Conservation (phyloP, 1,140 invertebrate genomes). For the Epicauta chinensis region DNA sequence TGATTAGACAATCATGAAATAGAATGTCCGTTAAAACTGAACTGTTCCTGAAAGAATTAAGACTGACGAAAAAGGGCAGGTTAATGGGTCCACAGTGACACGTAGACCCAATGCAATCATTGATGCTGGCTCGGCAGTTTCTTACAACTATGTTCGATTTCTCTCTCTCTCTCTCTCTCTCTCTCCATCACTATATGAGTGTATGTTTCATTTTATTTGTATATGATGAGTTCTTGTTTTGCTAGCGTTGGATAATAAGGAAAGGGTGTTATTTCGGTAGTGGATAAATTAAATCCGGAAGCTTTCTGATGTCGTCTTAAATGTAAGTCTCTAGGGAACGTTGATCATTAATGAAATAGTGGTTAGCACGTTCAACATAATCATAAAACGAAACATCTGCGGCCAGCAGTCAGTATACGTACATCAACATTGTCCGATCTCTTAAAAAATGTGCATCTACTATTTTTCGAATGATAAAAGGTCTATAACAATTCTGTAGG, state of each 20-base stretch:
- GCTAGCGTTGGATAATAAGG: not conserved
- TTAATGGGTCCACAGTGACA: constrained; percentile 14
- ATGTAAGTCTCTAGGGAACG: constrained; percentile 11
- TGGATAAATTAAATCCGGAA: constrained; percentile 8
- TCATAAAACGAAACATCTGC: constrained; percentile 24
- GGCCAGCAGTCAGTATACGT: constrained; percentile 23
- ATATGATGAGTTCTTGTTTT: too few species aligned
- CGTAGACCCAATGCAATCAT: constrained; percentile 18
- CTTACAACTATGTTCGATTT: too few species aligned
- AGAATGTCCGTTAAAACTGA: constrained; percentile 15
- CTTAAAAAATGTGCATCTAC: constrained; percentile 2
- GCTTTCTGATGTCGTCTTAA: constrained; percentile 14
- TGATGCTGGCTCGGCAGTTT: not conserved
- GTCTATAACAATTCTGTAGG: not conserved
- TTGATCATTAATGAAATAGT: constrained; percentile 20
- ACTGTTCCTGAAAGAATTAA: constrained; percentile 15
- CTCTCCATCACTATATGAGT: too few species aligned
- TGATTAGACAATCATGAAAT: constrained; percentile 22
- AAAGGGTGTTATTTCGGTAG: not conserved
- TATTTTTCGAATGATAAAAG: not conserved
- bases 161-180: too few species aligned
- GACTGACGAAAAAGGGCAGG: constrained; percentile 17
- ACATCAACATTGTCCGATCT: constrained; percentile 21
- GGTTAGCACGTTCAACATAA: constrained; percentile 18
- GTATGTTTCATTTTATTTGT: too few species aligned